Evolutionary conservation across 2,113 vertebrate genomes (phyloP).

Genomic region (Empidonax alnorum): DNA sequence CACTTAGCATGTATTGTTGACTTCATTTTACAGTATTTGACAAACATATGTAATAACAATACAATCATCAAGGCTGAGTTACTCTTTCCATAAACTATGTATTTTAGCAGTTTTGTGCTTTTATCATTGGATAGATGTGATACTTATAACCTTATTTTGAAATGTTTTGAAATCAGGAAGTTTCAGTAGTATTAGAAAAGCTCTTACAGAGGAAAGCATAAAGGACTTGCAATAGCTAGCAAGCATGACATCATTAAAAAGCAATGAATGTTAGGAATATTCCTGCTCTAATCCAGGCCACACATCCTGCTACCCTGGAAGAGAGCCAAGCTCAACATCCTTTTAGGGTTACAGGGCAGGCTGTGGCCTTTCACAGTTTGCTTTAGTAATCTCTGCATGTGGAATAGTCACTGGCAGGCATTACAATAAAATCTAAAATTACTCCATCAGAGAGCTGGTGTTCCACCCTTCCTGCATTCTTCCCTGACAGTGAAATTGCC

Average conservation of each 20-base stretch:
- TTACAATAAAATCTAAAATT: conserved; percentile 82
- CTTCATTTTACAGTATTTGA: not conserved
- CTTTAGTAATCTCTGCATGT: conserved; percentile 73
- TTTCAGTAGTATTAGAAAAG: conserved; percentile 54
- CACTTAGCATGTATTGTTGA: not conserved
- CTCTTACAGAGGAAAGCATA: conserved; percentile 60
- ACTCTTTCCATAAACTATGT: not conserved
- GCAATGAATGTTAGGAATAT: conserved; percentile 74
- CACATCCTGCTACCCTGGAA: conserved; percentile 82
- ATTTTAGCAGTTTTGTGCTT: not conserved
- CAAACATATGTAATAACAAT: not conserved
- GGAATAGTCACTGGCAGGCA: conserved; percentile 68
- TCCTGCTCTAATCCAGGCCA: conserved; percentile 73
- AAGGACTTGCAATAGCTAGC: conserved; percentile 57
- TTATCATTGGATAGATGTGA: not conserved
- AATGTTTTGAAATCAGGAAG: conserved; percentile 65
- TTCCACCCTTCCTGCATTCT: conserved; percentile 83
- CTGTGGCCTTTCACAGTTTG: conserved; percentile 82
- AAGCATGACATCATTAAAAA: conserved; percentile 77
- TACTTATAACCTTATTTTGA: not conserved
- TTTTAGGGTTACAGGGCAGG: conserved; percentile 85
- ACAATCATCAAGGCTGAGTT: not conserved
- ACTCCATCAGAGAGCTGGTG: conserved; percentile 64
- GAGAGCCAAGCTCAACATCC: conserved; percentile 82
- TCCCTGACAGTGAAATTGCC: conserved; percentile 61